Evolutionary conservation across 1,140 invertebrate genomes (phyloP), one percentile per base, ranked within the genome.

Genomic region (Fopius arisanus): DNA sequence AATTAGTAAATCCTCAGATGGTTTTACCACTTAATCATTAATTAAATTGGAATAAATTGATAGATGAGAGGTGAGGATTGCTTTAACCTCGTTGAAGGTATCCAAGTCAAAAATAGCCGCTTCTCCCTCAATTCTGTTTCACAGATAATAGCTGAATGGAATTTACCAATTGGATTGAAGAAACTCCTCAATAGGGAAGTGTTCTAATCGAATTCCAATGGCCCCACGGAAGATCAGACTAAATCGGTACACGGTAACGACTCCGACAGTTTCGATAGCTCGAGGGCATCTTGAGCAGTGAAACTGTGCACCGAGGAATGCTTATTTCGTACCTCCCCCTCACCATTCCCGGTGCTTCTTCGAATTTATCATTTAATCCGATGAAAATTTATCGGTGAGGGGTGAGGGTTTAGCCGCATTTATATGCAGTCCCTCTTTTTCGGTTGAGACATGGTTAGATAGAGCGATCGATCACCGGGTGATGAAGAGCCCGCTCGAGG

Each of bases 151-250:
- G 29, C 16, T 26, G 29, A 72, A 48, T 59, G 74, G 79, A 79
- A 81, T 80, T 80, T 80, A 78, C 73, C 75, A 80, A 81, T 84
- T 80, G 74, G 73, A 78, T 77, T 33, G 79, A 80, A 84, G 82
- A 80, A 83, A 82, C 79, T 82, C 78, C 68, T 65, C 63, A 51
- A 59, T 59, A 26, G 72, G 41, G 76, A 78, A 75, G 72, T 78
- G 77, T 67, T 82, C 78, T 84, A 84, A 86, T 86, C 82, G 83
- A 86, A 86, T 86, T 86, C 81, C 82, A 59, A 59, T 59, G 23
- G 54, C 21, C 19, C 10, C 19, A 59, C 23, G 54, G 43, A 21
- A 26, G 23, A 59, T 59, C 54, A 59, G 19, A 16, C 54, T 28
- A 59, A 59, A 59, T 59, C 54, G 23, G 14, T 59, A 59, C 54